Percentiles rank a stretch among this genome's conserved stretches.
phyloP scores from a whole-genome alignment of 92 coral and sea anemone genomes.

The Parazoanthus atlanticus region DNA sequence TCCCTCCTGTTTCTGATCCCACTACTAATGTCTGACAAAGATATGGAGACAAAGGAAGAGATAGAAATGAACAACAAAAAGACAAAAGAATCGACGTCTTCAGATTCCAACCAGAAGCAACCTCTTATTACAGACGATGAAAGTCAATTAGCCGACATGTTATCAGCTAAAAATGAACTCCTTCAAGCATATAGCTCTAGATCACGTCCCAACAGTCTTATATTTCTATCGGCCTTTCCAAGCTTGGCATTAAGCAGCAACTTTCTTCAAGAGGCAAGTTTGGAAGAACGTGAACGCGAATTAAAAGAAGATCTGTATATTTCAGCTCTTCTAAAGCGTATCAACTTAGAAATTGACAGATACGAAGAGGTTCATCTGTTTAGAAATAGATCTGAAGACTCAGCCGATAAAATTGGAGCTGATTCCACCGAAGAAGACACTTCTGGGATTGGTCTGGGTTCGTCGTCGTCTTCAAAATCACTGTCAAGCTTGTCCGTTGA shows the following conservation, averaged over 20 bases:
- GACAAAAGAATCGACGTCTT: background rate
- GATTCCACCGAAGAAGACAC: constrained; percentile 23
- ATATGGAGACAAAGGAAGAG: background rate
- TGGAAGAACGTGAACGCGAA: constrained; percentile 10
- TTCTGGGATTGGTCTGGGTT: background rate
- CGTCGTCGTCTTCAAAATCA: background rate
- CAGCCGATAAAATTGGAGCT: background rate
- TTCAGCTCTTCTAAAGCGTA: constrained; percentile 13
- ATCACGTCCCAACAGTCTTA: constrained; percentile 25
- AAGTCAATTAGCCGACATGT: background rate
- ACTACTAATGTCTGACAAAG: constrained; percentile 7
- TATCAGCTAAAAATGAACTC: background rate
- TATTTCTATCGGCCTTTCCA: constrained; percentile 26
- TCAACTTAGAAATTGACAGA: constrained; percentile 20
- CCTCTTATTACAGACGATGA: background rate
- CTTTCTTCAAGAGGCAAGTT: constrained; percentile 2
- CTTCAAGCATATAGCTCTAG: background rate
- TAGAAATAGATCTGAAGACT: constrained; percentile 9
- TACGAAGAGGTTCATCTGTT: constrained; percentile 5
- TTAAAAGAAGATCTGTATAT: constrained; percentile 31
- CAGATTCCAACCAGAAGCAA: background rate
- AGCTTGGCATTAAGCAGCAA: constrained; percentile 3
- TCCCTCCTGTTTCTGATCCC: constrained; percentile 29
- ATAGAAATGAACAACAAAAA: background rate
- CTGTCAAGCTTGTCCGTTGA: background rate